These are phyloP conservation scores for Schlechtendalia chinensis DNA, from an alignment of 1,140 invertebrate species.

Conservation along the genomic window DNA sequence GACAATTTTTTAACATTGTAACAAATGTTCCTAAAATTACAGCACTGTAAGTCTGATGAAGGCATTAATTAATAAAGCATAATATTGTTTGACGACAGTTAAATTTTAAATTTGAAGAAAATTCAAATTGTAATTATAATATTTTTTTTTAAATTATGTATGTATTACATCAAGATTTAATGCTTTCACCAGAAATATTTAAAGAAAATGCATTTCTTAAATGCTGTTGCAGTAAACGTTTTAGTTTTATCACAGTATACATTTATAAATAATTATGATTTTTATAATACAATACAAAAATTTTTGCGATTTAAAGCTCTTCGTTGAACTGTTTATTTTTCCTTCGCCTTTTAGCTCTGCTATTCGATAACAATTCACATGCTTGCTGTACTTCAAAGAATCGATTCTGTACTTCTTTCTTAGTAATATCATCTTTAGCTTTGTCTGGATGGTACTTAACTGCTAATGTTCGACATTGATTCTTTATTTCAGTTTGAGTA, in stretches of 20 bases:
- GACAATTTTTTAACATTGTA: neutral
- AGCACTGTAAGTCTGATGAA: neutral
- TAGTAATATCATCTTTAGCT: slow-evolving; percentile 67
- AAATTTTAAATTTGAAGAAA: neutral
- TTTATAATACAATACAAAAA: neutral
- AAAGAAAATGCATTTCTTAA: neutral
- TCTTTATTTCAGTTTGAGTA: slow-evolving; percentile 81
- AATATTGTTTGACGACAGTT: too few species aligned
- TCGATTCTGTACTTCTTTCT: slow-evolving; percentile 71
- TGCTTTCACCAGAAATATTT: slow-evolving; percentile 3
- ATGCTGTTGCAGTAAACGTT: neutral
- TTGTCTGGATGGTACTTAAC: slow-evolving; percentile 92
- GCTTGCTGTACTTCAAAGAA: slow-evolving; percentile 94
- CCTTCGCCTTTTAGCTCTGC: slow-evolving; percentile 70
- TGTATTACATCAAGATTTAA: neutral
- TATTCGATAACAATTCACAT: slow-evolving; percentile 83
- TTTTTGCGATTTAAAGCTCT: slow-evolving; percentile 15
- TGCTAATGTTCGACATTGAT: slow-evolving; percentile 75
- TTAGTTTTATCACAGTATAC: slow-evolving; percentile 16
- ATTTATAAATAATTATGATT: slow-evolving; percentile 5
- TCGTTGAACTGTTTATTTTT: slow-evolving; percentile 66
- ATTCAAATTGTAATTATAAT: neutral
- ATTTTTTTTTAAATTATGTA: slow-evolving; percentile 1
- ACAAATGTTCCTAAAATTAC: neutral
- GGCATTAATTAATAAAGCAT: neutral